Conservation (phyloP, 2,797 vertebrate species). For the Salmo trutta region DNA sequence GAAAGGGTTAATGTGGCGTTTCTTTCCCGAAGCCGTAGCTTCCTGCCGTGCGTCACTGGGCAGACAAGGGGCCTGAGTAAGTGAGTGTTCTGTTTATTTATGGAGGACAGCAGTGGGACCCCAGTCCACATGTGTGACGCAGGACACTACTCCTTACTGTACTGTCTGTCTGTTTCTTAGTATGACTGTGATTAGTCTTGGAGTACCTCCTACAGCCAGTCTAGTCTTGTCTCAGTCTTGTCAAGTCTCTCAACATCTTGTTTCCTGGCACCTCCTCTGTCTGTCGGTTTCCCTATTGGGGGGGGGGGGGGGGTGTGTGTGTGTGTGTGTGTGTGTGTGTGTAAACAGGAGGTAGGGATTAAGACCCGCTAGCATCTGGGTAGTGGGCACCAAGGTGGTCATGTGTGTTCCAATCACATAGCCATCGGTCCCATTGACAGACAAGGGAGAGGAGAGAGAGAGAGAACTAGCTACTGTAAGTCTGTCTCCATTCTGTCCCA, state of each 20-base stretch:
- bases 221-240: not conserved
- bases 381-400: slow-evolving; percentile 16
- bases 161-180: slow-evolving; percentile 2
- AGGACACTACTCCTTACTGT: not conserved
- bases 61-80: slow-evolving; percentile 17
- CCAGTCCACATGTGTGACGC: slow-evolving; percentile 22
- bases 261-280: not conserved
- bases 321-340: not conserved
- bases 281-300: slow-evolving; percentile 1
- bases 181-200: not conserved
- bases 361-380: slow-evolving; percentile 33
- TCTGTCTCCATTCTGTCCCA: slow-evolving; percentile 12
- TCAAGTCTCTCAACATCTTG: not conserved
- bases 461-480: slow-evolving; percentile 15
- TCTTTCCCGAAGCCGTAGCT: slow-evolving; percentile 30
- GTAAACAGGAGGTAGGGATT: slow-evolving; percentile 11
- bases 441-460: slow-evolving; percentile 2
- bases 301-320: too few species aligned
- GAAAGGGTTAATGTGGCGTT: slow-evolving; percentile 59
- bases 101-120: slow-evolving; percentile 23
- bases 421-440: slow-evolving; percentile 24
- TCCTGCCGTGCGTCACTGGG: slow-evolving; percentile 47
- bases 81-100: slow-evolving; percentile 15
- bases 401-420: slow-evolving; percentile 17
- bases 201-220: not conserved